Evolutionary conservation across 1,140 invertebrate species (phyloP).

Genomic region (Drosophila truncata): DNA sequence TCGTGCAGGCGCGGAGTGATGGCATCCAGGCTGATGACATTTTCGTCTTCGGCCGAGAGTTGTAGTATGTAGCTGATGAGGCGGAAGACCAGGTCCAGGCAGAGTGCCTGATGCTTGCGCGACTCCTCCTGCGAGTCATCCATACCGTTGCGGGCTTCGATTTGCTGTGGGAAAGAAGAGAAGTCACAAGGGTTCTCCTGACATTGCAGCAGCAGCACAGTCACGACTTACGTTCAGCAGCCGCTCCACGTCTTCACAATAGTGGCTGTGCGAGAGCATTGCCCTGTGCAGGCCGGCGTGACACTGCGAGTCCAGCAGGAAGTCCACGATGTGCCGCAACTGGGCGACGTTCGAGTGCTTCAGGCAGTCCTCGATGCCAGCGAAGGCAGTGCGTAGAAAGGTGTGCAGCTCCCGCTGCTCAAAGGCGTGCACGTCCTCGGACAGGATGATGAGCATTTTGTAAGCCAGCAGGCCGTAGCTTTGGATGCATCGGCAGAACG

Average conservation of each 20-base stretch:
- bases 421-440: constrained; percentile 85
- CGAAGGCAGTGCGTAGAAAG: constrained; percentile 85
- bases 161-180: constrained; percentile 42
- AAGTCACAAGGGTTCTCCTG: not conserved
- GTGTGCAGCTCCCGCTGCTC: constrained; percentile 75
- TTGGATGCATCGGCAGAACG: constrained; percentile 84
- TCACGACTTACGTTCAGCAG: constrained; percentile 65
- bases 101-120: constrained; percentile 71
- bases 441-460: constrained; percentile 87
- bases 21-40: constrained; percentile 70
- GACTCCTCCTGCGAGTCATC: constrained; percentile 85
- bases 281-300: constrained; percentile 68
- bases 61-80: constrained; percentile 66
- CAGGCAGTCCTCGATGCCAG: constrained; percentile 85
- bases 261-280: constrained; percentile 70
- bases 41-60: constrained; percentile 48
- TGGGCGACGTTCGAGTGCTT: constrained; percentile 86
- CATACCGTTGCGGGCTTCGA: constrained; percentile 57
- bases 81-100: constrained; percentile 66
- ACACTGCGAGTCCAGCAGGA: constrained; percentile 83
- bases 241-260: constrained; percentile 74
- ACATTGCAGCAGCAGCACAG: not conserved
- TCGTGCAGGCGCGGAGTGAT: constrained; percentile 71
- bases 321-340: constrained; percentile 87
- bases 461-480: constrained; percentile 86